Conservation (phyloP, 2,113 vertebrate species). For the Burhinus oedicnemus region DNA sequence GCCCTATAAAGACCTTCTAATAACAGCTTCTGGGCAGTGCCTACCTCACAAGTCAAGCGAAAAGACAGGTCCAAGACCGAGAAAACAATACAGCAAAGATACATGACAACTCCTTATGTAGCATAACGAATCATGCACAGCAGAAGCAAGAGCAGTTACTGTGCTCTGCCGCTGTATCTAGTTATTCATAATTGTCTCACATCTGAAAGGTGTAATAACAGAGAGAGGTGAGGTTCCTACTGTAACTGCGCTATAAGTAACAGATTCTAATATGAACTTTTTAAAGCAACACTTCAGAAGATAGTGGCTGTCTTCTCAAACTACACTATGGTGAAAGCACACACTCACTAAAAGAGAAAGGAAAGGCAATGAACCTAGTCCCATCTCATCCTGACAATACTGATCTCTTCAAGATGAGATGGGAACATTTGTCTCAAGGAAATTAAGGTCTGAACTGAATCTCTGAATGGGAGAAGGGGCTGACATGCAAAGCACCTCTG, state of each 20-base stretch:
- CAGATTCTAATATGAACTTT: not conserved
- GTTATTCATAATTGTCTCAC: not conserved
- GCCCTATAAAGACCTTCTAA: not conserved
- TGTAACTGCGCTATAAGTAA: not conserved
- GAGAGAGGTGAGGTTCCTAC: not conserved
- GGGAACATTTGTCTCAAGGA: not conserved
- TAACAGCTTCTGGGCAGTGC: not conserved
- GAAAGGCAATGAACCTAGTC: not conserved
- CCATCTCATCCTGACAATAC: not conserved
- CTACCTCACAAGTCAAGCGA: not conserved
- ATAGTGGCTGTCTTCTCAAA: not conserved
- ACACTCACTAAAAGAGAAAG: not conserved
- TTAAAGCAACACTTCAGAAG: not conserved
- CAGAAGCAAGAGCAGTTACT: not conserved
- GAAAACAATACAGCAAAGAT: not conserved
- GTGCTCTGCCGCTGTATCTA: not conserved
- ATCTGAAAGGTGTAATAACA: not conserved
- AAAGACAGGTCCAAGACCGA: not conserved
- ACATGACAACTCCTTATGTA: not conserved
- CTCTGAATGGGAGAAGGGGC: not conserved
- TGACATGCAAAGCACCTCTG: not conserved
- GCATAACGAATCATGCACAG: not conserved
- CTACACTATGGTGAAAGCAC: not conserved
- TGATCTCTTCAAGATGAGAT: not conserved
- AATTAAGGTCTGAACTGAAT: not conserved